A percentile compares a stretch with the other conserved stretches of the same genome.
These are phyloP conservation scores for Symphodus melops DNA, from an alignment of 2,113 vertebrate genomes.

Conservation along the genomic window DNA sequence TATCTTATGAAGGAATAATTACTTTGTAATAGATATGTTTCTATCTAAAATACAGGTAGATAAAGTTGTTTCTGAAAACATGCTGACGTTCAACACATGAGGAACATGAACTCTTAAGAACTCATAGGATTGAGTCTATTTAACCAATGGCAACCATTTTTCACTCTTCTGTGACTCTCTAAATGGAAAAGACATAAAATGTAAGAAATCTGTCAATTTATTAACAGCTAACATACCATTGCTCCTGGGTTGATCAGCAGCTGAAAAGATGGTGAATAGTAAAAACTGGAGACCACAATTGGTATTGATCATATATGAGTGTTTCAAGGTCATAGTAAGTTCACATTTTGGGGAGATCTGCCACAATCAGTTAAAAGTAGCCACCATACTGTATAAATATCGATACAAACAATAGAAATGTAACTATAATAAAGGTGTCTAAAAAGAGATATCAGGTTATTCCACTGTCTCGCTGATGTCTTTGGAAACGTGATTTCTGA, in stretches of 20 bases:
- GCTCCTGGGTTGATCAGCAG: no score
- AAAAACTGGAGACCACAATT: not conserved
- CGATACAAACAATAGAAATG: not conserved
- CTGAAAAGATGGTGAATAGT: no score
- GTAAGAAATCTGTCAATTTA: no score
- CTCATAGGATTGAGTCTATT: not conserved
- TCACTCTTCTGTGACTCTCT: not conserved
- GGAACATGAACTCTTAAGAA: not conserved
- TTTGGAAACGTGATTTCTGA: slow-evolving; percentile 13
- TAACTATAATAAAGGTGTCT: not conserved
- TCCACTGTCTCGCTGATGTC: not conserved
- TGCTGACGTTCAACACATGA: slow-evolving; percentile 25
- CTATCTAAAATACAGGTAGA: slow-evolving; percentile 19
- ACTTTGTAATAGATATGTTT: slow-evolving; percentile 7
- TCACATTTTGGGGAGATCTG: not conserved
- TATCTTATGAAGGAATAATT: slow-evolving; percentile 5
- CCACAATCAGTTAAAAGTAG: no score
- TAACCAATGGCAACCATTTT: not conserved
- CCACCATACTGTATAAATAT: no score
- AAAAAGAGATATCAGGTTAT: slow-evolving; percentile 2
- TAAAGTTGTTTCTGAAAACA: slow-evolving; percentile 12
- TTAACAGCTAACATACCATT: no score
- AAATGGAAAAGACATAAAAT: not conserved
- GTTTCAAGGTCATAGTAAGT: slow-evolving; percentile 3
- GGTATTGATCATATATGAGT: not conserved